Evolutionary conservation across 2,888 invertebrate species (phyloP).

Genomic region (Esperia sulphurella): DNA sequence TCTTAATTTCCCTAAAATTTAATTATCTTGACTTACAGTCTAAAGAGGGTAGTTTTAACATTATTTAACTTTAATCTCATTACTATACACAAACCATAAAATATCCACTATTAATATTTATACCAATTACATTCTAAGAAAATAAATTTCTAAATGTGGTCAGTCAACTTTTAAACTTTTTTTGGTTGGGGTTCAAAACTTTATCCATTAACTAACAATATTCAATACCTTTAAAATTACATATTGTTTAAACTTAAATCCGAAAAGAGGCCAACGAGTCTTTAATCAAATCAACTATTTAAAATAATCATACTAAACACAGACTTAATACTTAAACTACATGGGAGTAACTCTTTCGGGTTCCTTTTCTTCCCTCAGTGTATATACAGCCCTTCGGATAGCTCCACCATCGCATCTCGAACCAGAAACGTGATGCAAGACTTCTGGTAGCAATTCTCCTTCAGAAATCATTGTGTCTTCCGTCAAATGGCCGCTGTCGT

Average conservation of each 20-base stretch:
- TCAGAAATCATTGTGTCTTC: slow-evolving; percentile 68
- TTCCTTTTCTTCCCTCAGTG: slow-evolving; percentile 58
- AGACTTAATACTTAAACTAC: slow-evolving; percentile 30
- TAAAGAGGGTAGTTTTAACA: neutral
- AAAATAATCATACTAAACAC: neutral
- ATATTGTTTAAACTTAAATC: too few relatives aligned
- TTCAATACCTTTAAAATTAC: neutral
- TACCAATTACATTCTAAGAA: slow-evolving; percentile 10
- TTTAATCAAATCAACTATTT: too few relatives aligned
- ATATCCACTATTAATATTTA: neutral
- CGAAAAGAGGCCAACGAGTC: too few relatives aligned
- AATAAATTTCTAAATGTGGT: slow-evolving; percentile 63
- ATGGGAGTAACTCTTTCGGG: slow-evolving; percentile 59
- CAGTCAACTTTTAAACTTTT: slow-evolving; percentile 53
- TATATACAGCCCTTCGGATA: slow-evolving; percentile 61
- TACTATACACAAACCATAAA: neutral
- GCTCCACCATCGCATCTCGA: slow-evolving; percentile 57
- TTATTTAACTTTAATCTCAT: neutral
- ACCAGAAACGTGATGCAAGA: slow-evolving; percentile 64
- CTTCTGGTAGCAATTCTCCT: slow-evolving; percentile 68
- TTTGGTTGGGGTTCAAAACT: neutral
- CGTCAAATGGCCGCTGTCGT: slow-evolving; percentile 60
- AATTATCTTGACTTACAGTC: neutral
- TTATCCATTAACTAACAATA: neutral
- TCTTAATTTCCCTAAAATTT: neutral